Evolutionary conservation across 2,888 invertebrate species (phyloP), one percentile per base, ranked within the genome.

Genomic region (Nycteola revayana): DNA sequence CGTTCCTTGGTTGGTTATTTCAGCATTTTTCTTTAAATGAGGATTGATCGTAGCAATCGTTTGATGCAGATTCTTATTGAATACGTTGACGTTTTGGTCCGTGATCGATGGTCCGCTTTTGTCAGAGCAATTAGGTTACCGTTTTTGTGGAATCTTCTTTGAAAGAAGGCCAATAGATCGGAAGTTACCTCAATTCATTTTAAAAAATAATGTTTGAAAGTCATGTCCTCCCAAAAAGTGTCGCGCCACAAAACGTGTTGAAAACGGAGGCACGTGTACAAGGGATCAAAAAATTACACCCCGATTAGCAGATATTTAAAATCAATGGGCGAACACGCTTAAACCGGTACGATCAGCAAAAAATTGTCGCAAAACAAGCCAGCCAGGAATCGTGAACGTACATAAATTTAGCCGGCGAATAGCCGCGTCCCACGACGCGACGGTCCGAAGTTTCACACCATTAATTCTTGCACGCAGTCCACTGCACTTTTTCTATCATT

Each of bases 11-110:
- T 48, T 49, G 60, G 53, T 57, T 55, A n/a, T 58, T 60, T 60
- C 58, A 36, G 33, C 33, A 46, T 60, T 59, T 53, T 41, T 45
- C 45, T 43, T 63, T 74, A 81, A 80, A 84, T 84, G 79, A 76
- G 77, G 84, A 88, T 87, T 87, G 87, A 88, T 88, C 77, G 85
- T 75, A 65, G 73, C 75, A 72, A 82, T 80, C 79, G 73, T 83
- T 80, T 76, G 79, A 80, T 80, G 82, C 85, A 79, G 82, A 75
- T 74, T 65, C 70, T 69, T 73, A 76, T 78, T 76, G 72, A 79
- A 72, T 62, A 58, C 65, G 60, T 58, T 64, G 73, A 71, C 75
- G 43, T 69, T 59, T 62, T 66, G 64, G 60, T 52, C 36, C 34
- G 60, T 79, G 80, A 82, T 80, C 77, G 79, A 82, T 84, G 83